Evolutionary conservation across 2,888 invertebrate genomes (phyloP).

Genomic region (Drosophila pseudotalamancana): DNA sequence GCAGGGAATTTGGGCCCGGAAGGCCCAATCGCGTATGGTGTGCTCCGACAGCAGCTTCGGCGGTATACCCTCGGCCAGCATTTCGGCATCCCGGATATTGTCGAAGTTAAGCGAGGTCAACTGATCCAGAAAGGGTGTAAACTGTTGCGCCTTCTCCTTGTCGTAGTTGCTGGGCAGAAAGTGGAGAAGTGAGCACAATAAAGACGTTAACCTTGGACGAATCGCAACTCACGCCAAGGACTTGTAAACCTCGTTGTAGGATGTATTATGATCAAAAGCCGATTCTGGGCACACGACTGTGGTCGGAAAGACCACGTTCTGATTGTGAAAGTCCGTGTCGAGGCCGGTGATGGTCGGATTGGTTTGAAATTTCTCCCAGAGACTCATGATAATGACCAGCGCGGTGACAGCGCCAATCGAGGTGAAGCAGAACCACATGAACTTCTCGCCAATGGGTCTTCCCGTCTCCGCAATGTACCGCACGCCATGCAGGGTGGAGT

Average conservation of each 20-base stretch:
- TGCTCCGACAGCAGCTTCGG: constrained; percentile 58
- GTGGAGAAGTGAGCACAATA: background rate
- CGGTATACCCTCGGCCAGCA: constrained; percentile 62
- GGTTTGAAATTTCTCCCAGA: constrained; percentile 93
- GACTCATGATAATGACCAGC: constrained; percentile 89
- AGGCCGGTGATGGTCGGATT: constrained; percentile 93
- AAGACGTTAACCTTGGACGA: background rate
- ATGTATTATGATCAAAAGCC: constrained; percentile 85
- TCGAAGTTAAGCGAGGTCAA: constrained; percentile 84
- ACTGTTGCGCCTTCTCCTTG: constrained; percentile 51
- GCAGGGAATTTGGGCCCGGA: constrained; percentile 83
- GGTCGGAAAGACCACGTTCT: constrained; percentile 91
- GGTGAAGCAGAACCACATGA: constrained; percentile 92
- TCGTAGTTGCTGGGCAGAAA: constrained; percentile 71
- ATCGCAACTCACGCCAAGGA: constrained; percentile 72
- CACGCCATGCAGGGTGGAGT: constrained; percentile 91
- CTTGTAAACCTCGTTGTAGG: constrained; percentile 74
- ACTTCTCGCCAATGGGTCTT: constrained; percentile 91
- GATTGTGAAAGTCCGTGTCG: constrained; percentile 92
- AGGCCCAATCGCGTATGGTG: constrained; percentile 79
- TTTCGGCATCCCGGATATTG: constrained; percentile 77
- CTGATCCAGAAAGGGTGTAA: constrained; percentile 81
- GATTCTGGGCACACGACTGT: constrained; percentile 87
- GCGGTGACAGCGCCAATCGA: constrained; percentile 89
- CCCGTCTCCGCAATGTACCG: constrained; percentile 91